Evolutionary conservation across 2,797 vertebrate genomes (phyloP), one percentile per base, ranked within the genome.

Genomic region (Lutjanus argentimaculatus): DNA sequence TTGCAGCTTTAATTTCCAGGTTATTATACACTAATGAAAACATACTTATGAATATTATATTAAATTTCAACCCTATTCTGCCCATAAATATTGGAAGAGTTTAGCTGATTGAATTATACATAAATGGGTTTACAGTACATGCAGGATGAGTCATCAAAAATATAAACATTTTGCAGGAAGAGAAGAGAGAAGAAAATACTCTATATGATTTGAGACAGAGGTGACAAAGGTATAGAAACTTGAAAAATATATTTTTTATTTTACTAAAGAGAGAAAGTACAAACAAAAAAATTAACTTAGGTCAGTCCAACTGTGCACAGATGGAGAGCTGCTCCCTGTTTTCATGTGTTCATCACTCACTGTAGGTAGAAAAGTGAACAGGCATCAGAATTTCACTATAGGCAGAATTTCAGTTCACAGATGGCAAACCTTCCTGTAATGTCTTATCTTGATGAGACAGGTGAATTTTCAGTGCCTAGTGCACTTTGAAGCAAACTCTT

Each of bases 391-490:
- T 57, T 59, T 45, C 36, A 71, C 3, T 67, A 55, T 40, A 14
- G 42, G 2, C 40, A 8, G 49, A 75, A 25, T 70, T 45, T 42
- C 8, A 55, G 55, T 59, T 22, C 3, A 14, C 45, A 14, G 55
- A n/a, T 8, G 17, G 10, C 21, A 49, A 22, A 17, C 7, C 0
- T 46, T 51, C 16, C 46, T 55, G 21, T 49, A 0, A 2, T 0
- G 53, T 19, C 42, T 51, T 45, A 13, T 61, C 42, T 36, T 51
- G 48, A 53, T 17, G 30, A 79, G 53, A 46, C 22, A 66, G 66
- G 25, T 72, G 15, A 17, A 19, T 30, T 63, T 63, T 40, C 22
- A 8, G 9, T 0, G 6, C 6, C 52, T 19, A 0, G 57, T 48
- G 13, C 56, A 21, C 30, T 59, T 49, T 49, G 4, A 30, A 55